Conservation (phyloP, 2,113 vertebrate genomes). For the Grammomys surdaster region DNA sequence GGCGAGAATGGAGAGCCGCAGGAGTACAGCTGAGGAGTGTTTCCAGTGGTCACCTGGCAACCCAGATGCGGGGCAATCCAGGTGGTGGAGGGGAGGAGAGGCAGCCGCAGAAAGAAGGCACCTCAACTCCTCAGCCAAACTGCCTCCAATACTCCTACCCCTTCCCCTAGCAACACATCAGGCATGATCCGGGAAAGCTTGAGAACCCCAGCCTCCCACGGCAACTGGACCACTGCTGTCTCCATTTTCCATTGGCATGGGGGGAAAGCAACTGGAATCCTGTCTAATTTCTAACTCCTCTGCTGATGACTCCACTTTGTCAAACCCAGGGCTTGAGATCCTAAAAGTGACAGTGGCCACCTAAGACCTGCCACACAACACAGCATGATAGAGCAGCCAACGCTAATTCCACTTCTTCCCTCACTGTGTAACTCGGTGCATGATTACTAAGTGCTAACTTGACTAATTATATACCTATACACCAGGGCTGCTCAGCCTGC, state of each 20-base stretch:
- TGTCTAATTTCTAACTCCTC: background rate
- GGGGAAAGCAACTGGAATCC: background rate
- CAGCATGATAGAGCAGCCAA: background rate
- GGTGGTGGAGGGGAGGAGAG: background rate
- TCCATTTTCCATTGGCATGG: background rate
- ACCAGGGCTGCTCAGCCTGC: background rate
- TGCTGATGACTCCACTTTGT: background rate
- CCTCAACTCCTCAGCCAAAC: conserved; percentile 11
- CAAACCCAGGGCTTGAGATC: background rate
- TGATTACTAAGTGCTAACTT: background rate
- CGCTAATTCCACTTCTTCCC: background rate
- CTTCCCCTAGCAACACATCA: conserved; percentile 27
- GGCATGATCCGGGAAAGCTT: background rate
- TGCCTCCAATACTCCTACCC: background rate
- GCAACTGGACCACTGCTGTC: background rate
- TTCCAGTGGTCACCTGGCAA: conserved; percentile 70
- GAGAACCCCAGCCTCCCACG: background rate
- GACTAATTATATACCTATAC: background rate
- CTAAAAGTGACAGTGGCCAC: background rate
- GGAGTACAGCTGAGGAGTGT: background rate
- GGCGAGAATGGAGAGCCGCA: conserved; percentile 63
- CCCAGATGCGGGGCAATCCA: conserved; percentile 1
- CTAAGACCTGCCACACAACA: background rate
- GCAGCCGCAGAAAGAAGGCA: background rate
- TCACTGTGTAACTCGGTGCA: background rate